Percentiles rank a stretch among this genome's conserved stretches.
Evolutionary conservation across 2,797 vertebrate species (phyloP).

Genomic region (Capromys pilorides): DNA sequence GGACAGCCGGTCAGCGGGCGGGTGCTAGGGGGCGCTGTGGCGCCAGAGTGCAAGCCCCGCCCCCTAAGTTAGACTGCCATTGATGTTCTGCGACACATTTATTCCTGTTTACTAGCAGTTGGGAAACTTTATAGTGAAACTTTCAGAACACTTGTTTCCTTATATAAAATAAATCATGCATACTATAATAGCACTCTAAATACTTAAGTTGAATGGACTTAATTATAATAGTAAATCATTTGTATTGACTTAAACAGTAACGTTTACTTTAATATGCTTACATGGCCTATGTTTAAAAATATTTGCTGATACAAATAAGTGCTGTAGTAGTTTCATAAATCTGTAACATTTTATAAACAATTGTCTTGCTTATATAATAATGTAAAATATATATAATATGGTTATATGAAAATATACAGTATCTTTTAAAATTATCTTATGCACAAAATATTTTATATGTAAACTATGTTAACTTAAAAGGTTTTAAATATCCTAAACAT

Average conservation of each 20-base stretch:
- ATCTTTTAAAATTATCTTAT: background rate
- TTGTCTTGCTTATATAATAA: background rate
- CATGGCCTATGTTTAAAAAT: background rate
- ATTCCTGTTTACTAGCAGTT: background rate
- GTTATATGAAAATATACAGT: background rate
- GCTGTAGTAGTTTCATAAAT: background rate
- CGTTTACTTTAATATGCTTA: background rate
- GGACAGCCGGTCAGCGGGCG: background rate
- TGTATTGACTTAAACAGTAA: background rate
- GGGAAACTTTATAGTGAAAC: background rate
- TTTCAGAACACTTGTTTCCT: background rate
- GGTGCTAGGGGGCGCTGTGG: background rate
- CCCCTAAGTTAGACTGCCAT: background rate
- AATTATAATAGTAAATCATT: background rate
- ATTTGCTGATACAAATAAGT: background rate
- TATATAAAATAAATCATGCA: background rate
- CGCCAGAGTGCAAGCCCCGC: background rate
- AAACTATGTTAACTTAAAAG: constrained; percentile 6
- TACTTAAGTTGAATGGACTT: background rate
- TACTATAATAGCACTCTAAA: background rate
- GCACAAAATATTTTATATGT: background rate
- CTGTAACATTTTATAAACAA: background rate
- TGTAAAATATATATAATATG: background rate
- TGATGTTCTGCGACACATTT: background rate
- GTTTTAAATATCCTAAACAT: background rate